Base-by-base conservation (phyloP, 2,888 invertebrate genomes). In the Timandra comae region DNA sequence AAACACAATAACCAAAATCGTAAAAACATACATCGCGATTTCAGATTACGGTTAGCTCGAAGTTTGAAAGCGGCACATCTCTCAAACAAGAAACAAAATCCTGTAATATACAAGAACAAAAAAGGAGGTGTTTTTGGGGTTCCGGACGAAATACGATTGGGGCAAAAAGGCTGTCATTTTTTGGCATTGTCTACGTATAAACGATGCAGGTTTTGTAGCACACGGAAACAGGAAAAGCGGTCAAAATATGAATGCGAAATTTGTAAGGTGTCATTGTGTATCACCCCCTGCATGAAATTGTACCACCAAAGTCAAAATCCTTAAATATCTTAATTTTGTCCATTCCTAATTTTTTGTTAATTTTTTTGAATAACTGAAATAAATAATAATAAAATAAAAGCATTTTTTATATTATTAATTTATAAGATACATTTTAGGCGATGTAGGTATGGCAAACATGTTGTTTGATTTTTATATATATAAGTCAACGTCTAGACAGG, bases 141-240 rank as follows among this genome's bases (percentile, higher is more conserved):
- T 6, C 39, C 43, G 7, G 46, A 47, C 28, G 44, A 47, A 35
- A 41, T 49, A 41, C 45, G 45, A 30, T 35, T 45, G 29, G 33
- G 37, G 10, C 31, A 24, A 22, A 27, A 10, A 41, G 38, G 44
- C 29, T 10, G 3, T 1, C 33, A 43, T 30, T 40, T 35, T 33
- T 39, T 32, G 10, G 9, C 29, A 32, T 22, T 28, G 21, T 25
- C 35, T 12, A 35, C 33, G 2, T 41, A 21, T 26, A 40, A 35
- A 22, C 21, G 43, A 3, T 43, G 43, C 38, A 26, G 49, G 16
- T 41, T 40, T 26, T 43, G 43, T 27, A 40, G 35, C 13, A 42
- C 38, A 12, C 16, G 36, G 8, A 41, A 43, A 33, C 26, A 36
- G 22, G 39, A 46, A 41, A 48, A 47, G 9, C 38, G 42, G 13